Evolutionary conservation across 2,113 vertebrate genomes (phyloP).

Genomic region (Marmota flaviventris): DNA sequence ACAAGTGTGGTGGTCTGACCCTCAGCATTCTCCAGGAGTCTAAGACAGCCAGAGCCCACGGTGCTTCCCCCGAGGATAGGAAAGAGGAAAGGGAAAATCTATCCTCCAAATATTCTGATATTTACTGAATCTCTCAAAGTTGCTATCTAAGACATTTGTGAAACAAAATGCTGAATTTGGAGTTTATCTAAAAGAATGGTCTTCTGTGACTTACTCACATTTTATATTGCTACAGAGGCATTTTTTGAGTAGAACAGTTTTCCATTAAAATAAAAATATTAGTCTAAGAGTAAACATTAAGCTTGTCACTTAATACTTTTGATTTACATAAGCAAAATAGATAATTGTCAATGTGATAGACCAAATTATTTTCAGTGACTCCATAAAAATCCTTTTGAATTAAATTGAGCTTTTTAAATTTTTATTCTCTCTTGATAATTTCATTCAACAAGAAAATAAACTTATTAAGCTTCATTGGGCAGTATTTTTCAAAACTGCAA

Average conservation of each 20-base stretch:
- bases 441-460: constrained; percentile 12
- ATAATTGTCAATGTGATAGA: background rate
- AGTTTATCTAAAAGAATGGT: constrained; percentile 37
- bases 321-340: constrained; percentile 6
- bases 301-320: background rate
- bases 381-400: constrained; percentile 18
- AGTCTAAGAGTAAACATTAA: background rate
- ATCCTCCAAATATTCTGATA: background rate
- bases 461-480: background rate
- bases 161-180: background rate
- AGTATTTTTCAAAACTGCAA: background rate
- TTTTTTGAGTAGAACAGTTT: constrained; percentile 46
- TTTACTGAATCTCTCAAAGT: background rate
- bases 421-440: constrained; percentile 54
- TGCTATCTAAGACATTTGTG: background rate
- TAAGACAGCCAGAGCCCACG: background rate
- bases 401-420: constrained; percentile 54
- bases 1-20: too few relatives aligned
- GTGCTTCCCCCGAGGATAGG: background rate
- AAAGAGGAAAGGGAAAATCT: background rate
- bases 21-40: too few relatives aligned
- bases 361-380: background rate
- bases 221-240: background rate
- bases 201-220: background rate
- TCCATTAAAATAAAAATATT: constrained; percentile 45